These are phyloP conservation scores for Pitangus sulphuratus DNA, from an alignment of 2,797 vertebrate species.

Conservation along the genomic window DNA sequence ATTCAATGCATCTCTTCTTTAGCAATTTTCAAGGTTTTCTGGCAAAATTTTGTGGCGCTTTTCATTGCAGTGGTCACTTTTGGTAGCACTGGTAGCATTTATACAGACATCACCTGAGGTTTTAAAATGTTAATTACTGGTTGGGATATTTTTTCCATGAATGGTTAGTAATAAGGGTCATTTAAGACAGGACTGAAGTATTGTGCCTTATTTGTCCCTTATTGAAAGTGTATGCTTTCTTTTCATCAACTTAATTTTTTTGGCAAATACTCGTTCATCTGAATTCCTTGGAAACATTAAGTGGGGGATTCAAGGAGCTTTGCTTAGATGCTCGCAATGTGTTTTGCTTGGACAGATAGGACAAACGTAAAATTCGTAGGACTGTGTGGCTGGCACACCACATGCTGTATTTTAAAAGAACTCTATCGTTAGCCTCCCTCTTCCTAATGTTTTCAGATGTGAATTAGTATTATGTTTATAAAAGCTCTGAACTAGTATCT, in stretches of 20 bases:
- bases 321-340: slow-evolving; percentile 1
- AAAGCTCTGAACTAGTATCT: slow-evolving; percentile 34
- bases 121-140: neutral
- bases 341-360: slow-evolving; percentile 48
- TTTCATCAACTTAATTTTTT: neutral
- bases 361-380: slow-evolving; percentile 23
- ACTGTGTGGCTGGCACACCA: slow-evolving; percentile 22
- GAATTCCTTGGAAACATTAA: neutral
- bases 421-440: slow-evolving; percentile 25
- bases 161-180: neutral
- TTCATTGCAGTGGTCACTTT: neutral
- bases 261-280: neutral
- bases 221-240: neutral
- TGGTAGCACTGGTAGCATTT: neutral
- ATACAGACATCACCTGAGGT: neutral
- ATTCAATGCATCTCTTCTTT: neutral
- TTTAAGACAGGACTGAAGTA: neutral
- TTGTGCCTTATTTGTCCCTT: neutral
- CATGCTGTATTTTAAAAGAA: slow-evolving; percentile 6
- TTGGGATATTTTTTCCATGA: neutral
- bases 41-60: neutral
- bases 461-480: slow-evolving; percentile 45
- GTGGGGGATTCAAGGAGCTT: neutral
- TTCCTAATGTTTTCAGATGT: neutral
- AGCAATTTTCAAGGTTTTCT: neutral